Evolutionary conservation across 2,888 invertebrate genomes (phyloP), one percentile per base, ranked within the genome.

Genomic region (Sphaerophoria taeniata): DNA sequence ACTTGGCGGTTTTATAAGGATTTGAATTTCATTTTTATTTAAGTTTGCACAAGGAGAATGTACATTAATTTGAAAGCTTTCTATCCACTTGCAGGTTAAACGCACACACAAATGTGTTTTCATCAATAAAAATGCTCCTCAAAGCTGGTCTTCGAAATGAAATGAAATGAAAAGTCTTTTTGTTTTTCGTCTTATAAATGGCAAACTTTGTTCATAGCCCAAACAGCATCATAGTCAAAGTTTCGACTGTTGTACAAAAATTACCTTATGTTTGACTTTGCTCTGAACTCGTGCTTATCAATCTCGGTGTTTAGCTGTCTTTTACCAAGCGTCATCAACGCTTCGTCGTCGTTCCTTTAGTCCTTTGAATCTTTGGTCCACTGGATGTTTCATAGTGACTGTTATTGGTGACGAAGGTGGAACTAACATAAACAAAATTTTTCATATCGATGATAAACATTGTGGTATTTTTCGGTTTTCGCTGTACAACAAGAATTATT

Each of bases 211-310:
- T 67, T 56, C 65, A 76, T 71, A 77, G 55, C 47, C 16, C 12
- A 47, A 14, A 33, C 63, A 63, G 39, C 53, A 55, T 58, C 49
- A 24, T 24, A 58, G 36, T 58, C 58, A 78, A 83, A 83, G 83
- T 83, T 83, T 83, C 31, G 39, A 61, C 49, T 58, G 60, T 74
- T 73, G 24, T 24, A 24, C 1, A 24, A 43, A 77, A 74, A 79
- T 71, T 71, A 79, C 75, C 63, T 65, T 79, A 84, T 75, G 79
- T 84, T 84, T 74, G 74, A 75, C 75, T 75, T 55, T 79, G 79
- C 53, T 67, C 24, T 72, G 71, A 79, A 79, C 84, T 71, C 63
- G 71, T 78, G 71, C 79, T 84, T 79, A 75, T 75, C 75, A 84
- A 79, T 84, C 79, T 75, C 71, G 65, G 55, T 4, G 16, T 70